These are phyloP conservation scores for Aspidiotus destructor DNA, from an alignment of 2,888 invertebrate genomes.

Conservation along the genomic window DNA sequence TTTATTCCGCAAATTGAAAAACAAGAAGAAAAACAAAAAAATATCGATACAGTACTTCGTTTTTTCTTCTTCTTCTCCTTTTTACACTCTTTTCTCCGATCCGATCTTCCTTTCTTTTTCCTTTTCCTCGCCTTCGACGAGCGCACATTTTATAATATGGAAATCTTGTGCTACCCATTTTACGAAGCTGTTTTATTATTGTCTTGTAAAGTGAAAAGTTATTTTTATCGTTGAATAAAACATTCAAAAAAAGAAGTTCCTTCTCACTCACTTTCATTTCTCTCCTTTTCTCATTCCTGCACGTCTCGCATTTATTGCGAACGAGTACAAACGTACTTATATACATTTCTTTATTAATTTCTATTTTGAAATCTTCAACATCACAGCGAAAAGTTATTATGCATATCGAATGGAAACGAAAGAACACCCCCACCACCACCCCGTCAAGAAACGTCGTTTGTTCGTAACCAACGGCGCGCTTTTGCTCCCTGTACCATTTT, in stretches of 20 bases:
- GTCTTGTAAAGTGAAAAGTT: conserved; percentile 11
- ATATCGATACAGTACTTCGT: background rate
- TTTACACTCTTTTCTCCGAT: background rate
- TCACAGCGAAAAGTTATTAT: background rate
- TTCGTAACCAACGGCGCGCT: no score
- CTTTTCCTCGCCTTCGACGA: no score
- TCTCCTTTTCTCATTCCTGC: background rate
- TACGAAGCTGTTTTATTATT: conserved; percentile 5
- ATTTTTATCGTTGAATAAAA: conserved; percentile 17
- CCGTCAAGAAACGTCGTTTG: no score
- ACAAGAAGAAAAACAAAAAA: conserved; percentile 2
- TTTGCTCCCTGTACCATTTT: no score
- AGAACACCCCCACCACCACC: background rate
- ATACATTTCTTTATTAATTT: conserved; percentile 1
- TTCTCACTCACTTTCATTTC: background rate
- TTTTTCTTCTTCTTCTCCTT: background rate
- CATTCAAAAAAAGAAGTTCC: conserved; percentile 1
- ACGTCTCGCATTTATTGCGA: no score
- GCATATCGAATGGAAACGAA: conserved; percentile 1
- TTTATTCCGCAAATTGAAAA: conserved; percentile 2
- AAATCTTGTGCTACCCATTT: background rate
- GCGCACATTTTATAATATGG: conserved; percentile 2
- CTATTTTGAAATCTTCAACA: conserved; percentile 4
- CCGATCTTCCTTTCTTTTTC: background rate
- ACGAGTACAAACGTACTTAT: background rate